phyloP scores from a whole-genome alignment of 2,113 vertebrate genomes.

The Ailuropoda melanoleuca region DNA sequence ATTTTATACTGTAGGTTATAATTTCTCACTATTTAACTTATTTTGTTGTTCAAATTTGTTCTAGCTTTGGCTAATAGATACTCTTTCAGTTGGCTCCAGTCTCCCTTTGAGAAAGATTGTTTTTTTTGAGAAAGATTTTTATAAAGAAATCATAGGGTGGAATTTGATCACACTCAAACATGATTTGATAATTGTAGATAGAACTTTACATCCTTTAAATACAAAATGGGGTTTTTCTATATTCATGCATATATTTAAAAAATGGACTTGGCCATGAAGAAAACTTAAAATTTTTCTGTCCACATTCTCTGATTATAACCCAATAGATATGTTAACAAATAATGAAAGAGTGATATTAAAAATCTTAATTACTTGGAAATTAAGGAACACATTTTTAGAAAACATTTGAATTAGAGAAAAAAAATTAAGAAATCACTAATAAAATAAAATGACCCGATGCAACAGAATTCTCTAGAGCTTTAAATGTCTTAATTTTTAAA shows the following conservation, averaged over 20 bases:
- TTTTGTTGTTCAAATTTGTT: background rate
- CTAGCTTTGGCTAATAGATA: background rate
- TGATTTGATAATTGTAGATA: background rate
- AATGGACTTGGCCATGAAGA: background rate
- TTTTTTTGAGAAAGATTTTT: background rate
- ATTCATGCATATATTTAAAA: background rate
- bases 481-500: constrained; percentile 39
- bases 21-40: background rate
- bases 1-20: background rate
- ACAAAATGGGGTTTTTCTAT: background rate
- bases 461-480: background rate
- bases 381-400: background rate
- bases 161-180: background rate
- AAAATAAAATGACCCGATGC: background rate
- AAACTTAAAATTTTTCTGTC: background rate
- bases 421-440: background rate
- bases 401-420: background rate
- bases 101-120: background rate
- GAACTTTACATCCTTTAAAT: background rate
- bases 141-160: background rate
- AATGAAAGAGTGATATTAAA: background rate
- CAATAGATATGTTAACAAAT: background rate
- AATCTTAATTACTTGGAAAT: background rate
- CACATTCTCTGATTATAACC: background rate
- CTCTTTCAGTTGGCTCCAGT: background rate